A percentile compares a stretch with the other conserved stretches of the same genome.
Conservation (phyloP, 2,888 invertebrate genomes). For the Tiliacea aurago region DNA sequence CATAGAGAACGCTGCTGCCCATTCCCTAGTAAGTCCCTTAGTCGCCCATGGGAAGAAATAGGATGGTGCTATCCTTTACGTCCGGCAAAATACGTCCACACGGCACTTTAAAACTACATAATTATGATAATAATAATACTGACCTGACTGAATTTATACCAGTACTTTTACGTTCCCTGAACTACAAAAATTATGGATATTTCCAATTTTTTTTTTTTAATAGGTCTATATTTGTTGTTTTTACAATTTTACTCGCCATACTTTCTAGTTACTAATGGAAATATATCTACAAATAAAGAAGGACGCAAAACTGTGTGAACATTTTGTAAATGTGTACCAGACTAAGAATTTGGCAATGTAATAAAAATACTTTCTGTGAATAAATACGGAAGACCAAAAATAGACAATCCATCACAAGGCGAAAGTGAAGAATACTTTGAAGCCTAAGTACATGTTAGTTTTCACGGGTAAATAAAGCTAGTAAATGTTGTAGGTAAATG, state of each 20-base stretch:
- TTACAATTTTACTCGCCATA: too few species aligned
- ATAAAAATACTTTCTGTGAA: constrained; percentile 1
- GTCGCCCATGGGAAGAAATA: too few species aligned
- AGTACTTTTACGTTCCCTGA: not conserved
- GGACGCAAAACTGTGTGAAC: not conserved
- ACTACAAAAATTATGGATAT: too few species aligned
- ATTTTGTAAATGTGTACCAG: not conserved
- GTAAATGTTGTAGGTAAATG: constrained; percentile 5
- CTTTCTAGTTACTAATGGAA: not conserved
- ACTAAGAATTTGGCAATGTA: not conserved
- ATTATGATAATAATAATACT: too few species aligned
- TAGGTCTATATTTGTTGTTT: not conserved
- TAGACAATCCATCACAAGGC: constrained; percentile 2
- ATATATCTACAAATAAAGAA: not conserved
- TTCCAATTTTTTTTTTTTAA: too few species aligned
- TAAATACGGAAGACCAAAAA: constrained; percentile 27
- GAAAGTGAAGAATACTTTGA: constrained; percentile 41
- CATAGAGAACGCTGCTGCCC: too few species aligned
- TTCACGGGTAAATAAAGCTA: constrained; percentile 18
- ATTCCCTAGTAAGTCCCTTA: too few species aligned
- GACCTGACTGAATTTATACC: too few species aligned
- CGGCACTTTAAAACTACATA: too few species aligned
- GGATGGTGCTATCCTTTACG: too few species aligned
- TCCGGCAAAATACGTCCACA: too few species aligned
- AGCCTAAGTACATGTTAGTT: constrained; percentile 1